Evolutionary conservation across 1,140 invertebrate species (phyloP), one percentile per base, ranked within the genome.

Genomic region (Drosophila hydei): DNA sequence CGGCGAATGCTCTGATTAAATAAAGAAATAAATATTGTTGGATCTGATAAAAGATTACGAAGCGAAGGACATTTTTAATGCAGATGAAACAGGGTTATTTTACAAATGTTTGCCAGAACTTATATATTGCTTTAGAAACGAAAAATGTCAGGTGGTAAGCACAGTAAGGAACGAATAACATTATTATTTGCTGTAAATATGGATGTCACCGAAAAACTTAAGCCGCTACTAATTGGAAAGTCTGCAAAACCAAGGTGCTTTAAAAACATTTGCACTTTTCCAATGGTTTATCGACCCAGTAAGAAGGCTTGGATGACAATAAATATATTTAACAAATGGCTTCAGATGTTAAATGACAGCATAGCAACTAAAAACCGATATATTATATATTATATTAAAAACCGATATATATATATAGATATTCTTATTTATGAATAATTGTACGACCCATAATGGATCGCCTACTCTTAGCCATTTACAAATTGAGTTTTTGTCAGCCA

Each of bases 281-380:
- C 36, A 38, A 12, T 38, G 33, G 9, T 16, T 40, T 16, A 40
- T 40, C 38, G 38, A 40, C 5, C 16, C 38, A 40, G 16, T 16
- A 40, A 40, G 14, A 16, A 40, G 38, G 38, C 38, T 0, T 40
- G 38, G 14, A 40, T 40, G 38, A 16, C 38, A 16, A 40, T 3
- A n/a, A 6, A 36, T 36, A n/a, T 3, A 36, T 36, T n/a, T 36
- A n/a, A 36, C 11, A n/a, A 30, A n/a, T 38, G 33, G 33, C 33
- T 33, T 52, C 33, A 52, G 33, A 33, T 52, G 9, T 36, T 52
- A 52, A 52, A 33, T 52, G 25, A 38, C 19, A 47, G 19, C 45
- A 47, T 47, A 19, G 45, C 45, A 47, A 19, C 19, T 47, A 25
- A 47, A 5, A 47, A 47, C 23, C 45, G 45, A n/a, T 23, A n/a